Base-by-base conservation (phyloP, 1,140 invertebrate species). In the Anastrepha obliqua region DNA sequence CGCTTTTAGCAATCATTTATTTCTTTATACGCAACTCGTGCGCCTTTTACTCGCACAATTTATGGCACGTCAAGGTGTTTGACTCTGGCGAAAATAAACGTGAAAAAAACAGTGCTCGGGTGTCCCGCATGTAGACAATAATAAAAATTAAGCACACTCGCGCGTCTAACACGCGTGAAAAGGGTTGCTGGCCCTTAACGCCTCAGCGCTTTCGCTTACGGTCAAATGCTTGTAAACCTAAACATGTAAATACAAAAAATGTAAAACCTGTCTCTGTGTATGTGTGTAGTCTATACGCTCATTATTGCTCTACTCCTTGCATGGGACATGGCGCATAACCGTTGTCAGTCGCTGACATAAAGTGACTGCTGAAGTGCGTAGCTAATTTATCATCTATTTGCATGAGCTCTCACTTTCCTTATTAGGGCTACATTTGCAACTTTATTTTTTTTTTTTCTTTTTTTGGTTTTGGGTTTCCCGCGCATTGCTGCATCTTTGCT, bases 371-470 rank as follows among this genome's bases (percentile, higher is more conserved):
- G 85, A 86, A 62, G 55, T 62, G 85, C 42, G 59, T 62, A 39
- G 85, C 55, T 60, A 86, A 86, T 86, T 86, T 86, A 86, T 86
- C 51, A 86, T 62, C 58, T 86, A 42, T 81, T 81, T 20, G 74
- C 47, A 4, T 81, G 74, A 74, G 13, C 39, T 81, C n/a, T 29
- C 74, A 3, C 74, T 55, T 81, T 29, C 1, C 17, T 9, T 51
- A 17, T 74, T 20, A 42, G 17, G 60, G 60, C 4, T 64, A 5
- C 11, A 17, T 17, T 47, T 70, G 9, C 17, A 17, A n/a, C 2
- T 9, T 74, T 47, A 17, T 67, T 67, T 67, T 74, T 47, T 47
- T 39, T 74, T 20, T 81, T 81, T 55, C 3, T 2, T 55, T 3
- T 13, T 74, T 74, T 15, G 17, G 17, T 44, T 74, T 42, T 47